Conservation (phyloP, 2,888 invertebrate genomes). For the Scaptomyza reducta region DNA sequence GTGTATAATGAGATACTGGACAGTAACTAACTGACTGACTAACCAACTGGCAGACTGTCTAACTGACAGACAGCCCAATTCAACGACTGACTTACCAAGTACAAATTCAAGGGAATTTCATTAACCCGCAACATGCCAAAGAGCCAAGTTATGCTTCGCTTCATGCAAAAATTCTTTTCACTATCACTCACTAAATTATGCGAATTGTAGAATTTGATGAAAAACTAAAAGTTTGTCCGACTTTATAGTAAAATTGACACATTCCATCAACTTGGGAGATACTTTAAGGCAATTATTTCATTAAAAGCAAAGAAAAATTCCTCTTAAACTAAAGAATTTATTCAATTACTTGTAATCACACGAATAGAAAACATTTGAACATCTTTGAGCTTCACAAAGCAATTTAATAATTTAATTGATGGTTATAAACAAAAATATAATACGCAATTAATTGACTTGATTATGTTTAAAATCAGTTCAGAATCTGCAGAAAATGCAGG, state of each 20-base stretch:
- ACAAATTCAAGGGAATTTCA: not conserved
- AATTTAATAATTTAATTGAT: too few species aligned
- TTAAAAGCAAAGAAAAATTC: too few species aligned
- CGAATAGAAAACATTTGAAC: too few species aligned
- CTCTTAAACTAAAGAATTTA: too few species aligned
- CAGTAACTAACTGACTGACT: constrained; percentile 23
- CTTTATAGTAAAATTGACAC: not conserved
- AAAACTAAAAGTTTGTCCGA: not conserved
- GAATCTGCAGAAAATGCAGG: not conserved
- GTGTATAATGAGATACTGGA: constrained; percentile 50
- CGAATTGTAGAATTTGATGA: not conserved
- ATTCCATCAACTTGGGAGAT: not conserved
- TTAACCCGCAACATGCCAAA: not conserved
- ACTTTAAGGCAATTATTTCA: too few species aligned
- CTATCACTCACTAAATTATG: not conserved
- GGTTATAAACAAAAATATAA: too few species aligned
- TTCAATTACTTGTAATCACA: too few species aligned
- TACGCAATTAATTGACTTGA: not conserved
- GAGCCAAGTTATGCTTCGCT: not conserved
- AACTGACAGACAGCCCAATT: constrained; percentile 9
- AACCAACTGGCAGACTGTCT: constrained; percentile 8
- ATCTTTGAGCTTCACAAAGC: too few species aligned
- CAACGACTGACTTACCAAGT: constrained; percentile 10
- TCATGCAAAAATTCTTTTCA: not conserved
- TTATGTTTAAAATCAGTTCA: not conserved